A percentile compares a stretch with the other conserved stretches of the same genome.
Conservation (phyloP, 2,797 vertebrate genomes). For the Eupleurogrammus muticus region DNA sequence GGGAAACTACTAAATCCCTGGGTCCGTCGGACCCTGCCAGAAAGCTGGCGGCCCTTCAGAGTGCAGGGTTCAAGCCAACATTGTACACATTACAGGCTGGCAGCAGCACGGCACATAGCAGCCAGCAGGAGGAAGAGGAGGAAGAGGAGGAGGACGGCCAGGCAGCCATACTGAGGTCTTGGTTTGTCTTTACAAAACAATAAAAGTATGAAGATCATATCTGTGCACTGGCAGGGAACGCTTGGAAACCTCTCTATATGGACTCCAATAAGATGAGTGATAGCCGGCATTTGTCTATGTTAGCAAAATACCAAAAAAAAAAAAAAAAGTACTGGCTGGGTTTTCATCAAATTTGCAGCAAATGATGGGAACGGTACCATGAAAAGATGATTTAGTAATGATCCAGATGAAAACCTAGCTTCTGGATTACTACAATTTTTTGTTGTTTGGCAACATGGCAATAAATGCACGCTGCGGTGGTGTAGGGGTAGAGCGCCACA, state of each 20-base stretch:
- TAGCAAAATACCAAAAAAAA: too few species aligned
- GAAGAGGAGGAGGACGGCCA: background rate
- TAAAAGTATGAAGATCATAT: slow-evolving; percentile 37
- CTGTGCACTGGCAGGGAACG: slow-evolving; percentile 13
- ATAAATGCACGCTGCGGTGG: too few species aligned
- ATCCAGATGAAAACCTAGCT: too few species aligned
- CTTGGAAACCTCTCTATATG: background rate
- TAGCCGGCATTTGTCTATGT: too few species aligned
- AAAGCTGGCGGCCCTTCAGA: slow-evolving; percentile 47
- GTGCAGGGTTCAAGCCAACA: slow-evolving; percentile 59
- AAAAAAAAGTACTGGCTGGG: too few species aligned
- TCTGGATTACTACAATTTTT: too few species aligned
- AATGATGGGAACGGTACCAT: too few species aligned
- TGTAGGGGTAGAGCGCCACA: too few species aligned
- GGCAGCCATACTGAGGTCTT: slow-evolving; percentile 12
- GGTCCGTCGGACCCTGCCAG: slow-evolving; percentile 48
- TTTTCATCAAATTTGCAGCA: too few species aligned
- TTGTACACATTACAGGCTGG: slow-evolving; percentile 56
- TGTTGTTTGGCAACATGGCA: too few species aligned
- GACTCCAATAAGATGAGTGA: slow-evolving; percentile 7
- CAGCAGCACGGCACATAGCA: slow-evolving; percentile 42
- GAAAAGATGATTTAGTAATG: too few species aligned
- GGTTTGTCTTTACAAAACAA: slow-evolving; percentile 26
- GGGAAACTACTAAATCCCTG: slow-evolving; percentile 15
- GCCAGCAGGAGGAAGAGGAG: background rate